These are phyloP conservation scores for Drosophila kambysellisi DNA, from an alignment of 2,888 invertebrate genomes.

Conservation along the genomic window DNA sequence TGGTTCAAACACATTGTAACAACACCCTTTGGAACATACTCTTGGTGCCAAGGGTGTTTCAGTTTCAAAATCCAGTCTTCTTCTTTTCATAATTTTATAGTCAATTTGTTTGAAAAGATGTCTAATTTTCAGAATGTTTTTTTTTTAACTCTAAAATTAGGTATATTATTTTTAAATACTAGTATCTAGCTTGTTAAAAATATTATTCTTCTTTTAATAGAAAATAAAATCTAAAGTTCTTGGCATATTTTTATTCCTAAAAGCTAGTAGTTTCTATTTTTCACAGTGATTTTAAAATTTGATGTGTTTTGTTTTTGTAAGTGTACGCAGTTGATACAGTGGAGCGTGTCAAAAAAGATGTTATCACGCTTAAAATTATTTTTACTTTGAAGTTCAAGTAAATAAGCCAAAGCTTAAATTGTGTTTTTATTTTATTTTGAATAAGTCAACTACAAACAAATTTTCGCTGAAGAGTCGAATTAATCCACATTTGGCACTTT, in stretches of 20 bases:
- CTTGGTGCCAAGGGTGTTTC: background rate
- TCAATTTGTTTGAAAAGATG: background rate
- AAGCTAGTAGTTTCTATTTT: background rate
- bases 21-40: background rate
- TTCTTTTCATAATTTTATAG: no score
- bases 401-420: background rate
- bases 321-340: background rate
- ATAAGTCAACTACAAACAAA: background rate
- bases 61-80: background rate
- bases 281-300: background rate
- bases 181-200: background rate
- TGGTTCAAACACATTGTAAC: background rate
- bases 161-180: background rate
- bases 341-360: background rate
- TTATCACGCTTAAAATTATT: background rate
- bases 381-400: background rate
- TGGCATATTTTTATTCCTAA: background rate
- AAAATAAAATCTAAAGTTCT: background rate
- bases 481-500: background rate
- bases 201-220: background rate
- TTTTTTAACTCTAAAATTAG: background rate
- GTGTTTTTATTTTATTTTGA: background rate
- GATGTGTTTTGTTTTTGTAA: background rate
- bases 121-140: background rate
- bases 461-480: background rate